Conservation (phyloP, 2,797 vertebrate genomes). For the Linurgus olivaceus region DNA sequence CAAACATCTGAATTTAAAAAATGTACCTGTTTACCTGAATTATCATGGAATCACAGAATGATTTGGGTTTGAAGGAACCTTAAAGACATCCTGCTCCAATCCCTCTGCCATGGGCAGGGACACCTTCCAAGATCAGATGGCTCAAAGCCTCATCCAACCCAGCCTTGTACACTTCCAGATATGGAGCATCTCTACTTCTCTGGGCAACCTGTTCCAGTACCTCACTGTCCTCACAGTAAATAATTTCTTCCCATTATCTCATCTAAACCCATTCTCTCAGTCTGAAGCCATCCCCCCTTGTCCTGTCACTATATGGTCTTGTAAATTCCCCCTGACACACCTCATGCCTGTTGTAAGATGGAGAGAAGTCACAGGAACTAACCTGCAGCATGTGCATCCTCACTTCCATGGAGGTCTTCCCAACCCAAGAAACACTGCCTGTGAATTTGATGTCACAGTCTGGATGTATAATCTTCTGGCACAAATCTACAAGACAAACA, state of each 20-base stretch:
- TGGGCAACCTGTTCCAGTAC: background rate
- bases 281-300: background rate
- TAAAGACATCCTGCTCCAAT: background rate
- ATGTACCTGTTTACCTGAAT: background rate
- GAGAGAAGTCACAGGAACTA: background rate
- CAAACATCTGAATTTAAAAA: background rate
- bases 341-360: rapidly evolving
- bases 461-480: constrained; percentile 85
- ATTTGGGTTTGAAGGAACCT: background rate
- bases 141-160: background rate
- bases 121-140: background rate
- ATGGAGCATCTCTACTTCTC: background rate
- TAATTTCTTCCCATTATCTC: background rate
- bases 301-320: background rate
- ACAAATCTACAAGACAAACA: constrained; percentile 81
- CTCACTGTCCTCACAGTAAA: background rate
- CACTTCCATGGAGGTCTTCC: constrained; percentile 94
- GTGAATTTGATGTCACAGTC: constrained; percentile 95
- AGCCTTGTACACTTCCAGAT: background rate
- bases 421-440: constrained; percentile 95
- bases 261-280: background rate
- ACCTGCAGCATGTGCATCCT: constrained; percentile 99
- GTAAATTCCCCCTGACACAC: background rate
- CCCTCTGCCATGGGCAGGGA: background rate
- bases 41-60: background rate